Evolutionary conservation across 2,797 vertebrate genomes (phyloP).

Genomic region (Stomatorhinus walkeri): DNA sequence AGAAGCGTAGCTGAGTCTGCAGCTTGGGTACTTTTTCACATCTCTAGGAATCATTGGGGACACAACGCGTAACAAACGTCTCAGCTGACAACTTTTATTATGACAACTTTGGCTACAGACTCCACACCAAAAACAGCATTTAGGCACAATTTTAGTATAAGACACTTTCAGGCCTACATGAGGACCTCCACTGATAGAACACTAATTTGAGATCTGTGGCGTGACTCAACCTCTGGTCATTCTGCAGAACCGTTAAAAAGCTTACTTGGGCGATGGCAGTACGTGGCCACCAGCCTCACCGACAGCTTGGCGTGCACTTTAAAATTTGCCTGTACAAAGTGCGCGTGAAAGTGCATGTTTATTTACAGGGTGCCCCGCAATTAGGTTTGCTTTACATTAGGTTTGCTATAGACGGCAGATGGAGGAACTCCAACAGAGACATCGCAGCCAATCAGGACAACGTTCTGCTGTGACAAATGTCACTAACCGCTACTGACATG

Average conservation of each 20-base stretch:
- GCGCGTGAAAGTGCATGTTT: neutral
- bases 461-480: neutral
- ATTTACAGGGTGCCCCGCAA: neutral
- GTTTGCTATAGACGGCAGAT: neutral
- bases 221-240: neutral
- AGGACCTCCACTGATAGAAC: neutral
- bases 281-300: neutral
- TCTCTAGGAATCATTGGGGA: neutral
- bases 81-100: conserved; percentile 12
- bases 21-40: neutral
- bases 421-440: neutral
- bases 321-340: conserved; percentile 1
- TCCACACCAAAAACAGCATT: conserved; percentile 2
- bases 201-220: neutral
- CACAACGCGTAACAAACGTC: neutral
- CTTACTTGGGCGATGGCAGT: neutral
- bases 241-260: neutral
- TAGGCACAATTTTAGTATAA: conserved; percentile 1
- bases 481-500: neutral
- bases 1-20: neutral
- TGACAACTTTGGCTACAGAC: conserved; percentile 3
- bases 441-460: neutral
- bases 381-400: no score
- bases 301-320: neutral
- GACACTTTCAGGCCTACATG: neutral